Evolutionary conservation across 2,113 vertebrate genomes (phyloP), one percentile per base, ranked within the genome.

Genomic region (Naja naja): DNA sequence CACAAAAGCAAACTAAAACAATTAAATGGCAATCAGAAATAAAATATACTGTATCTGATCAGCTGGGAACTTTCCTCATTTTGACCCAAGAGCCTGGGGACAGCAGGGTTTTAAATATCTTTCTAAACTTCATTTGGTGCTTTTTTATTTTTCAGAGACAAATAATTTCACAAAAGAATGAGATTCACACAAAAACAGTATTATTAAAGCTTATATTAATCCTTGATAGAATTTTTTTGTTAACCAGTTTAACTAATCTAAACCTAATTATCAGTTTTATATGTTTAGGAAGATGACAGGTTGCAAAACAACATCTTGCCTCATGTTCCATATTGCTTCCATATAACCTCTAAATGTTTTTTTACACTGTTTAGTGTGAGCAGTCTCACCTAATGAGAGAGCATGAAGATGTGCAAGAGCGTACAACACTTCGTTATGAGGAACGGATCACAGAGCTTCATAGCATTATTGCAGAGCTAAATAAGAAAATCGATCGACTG

Each of bases 391-490:
- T 98, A 93, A 97, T 98, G 98, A 98, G 97, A 95, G 98, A 98
- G 64, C 98, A 98, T 1, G 98, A 99, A 96, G 98, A 98, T 0
- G 96, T 98, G 88, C 98, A 99, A 97, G 98, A 99, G 94, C 96
- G 97, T 60, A 98, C 98, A 0, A 98, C 97, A 0, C 95, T 98
- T 22, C 98, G 98, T 55, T 99, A 98, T 0, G 98, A 99, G 95
- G 98, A 99, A 45, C 97, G 98, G 89, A 98, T 98, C 97, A 98
- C 98, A 0, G 98, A 99, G 87, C 97, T 99, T 4, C 98, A 98
- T 97, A 98, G 98, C 93, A 97, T 99, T 97, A 98, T 99, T 27
- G 98, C 98, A 0, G 98, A 99, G 88, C 97, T 99, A 95, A 99
- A 98, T 94, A 98, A 98, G 97, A 99, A 98, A 97, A 98, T 98